These are phyloP conservation scores for Coenonympha glycerion DNA, from an alignment of 2,888 invertebrate species.

Conservation along the genomic window DNA sequence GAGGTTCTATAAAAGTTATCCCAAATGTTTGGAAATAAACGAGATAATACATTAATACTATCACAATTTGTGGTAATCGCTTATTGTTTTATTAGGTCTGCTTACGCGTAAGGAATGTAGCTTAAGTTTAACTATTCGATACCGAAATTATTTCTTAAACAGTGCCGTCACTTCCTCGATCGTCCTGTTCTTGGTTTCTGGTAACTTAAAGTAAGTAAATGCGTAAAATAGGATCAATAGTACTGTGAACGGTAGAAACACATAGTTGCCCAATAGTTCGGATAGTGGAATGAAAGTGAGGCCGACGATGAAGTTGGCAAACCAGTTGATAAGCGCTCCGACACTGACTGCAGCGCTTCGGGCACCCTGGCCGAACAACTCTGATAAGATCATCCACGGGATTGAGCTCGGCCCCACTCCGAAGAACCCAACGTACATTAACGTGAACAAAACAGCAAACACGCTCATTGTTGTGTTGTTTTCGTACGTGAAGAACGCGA, in stretches of 20 bases:
- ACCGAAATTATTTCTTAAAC: slow-evolving; percentile 54
- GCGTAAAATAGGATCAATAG: slow-evolving; percentile 63
- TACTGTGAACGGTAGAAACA: slow-evolving; percentile 66
- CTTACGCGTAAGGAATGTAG: slow-evolving; percentile 48
- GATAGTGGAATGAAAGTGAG: slow-evolving; percentile 62
- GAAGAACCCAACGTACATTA: slow-evolving; percentile 69
- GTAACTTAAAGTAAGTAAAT: slow-evolving; percentile 66
- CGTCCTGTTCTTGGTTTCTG: slow-evolving; percentile 70
- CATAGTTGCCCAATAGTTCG: slow-evolving; percentile 53
- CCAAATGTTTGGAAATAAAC: slow-evolving; percentile 22
- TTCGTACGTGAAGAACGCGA: slow-evolving; percentile 64
- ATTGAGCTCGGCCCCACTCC: slow-evolving; percentile 72
- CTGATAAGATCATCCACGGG: slow-evolving; percentile 73
- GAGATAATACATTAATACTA: slow-evolving; percentile 37
- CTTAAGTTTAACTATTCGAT: slow-evolving; percentile 31
- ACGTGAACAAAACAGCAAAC: slow-evolving; percentile 67
- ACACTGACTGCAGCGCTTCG: slow-evolving; percentile 69
- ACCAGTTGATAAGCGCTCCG: slow-evolving; percentile 70
- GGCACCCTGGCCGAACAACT: slow-evolving; percentile 68
- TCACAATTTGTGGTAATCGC: slow-evolving; percentile 49
- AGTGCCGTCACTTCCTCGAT: slow-evolving; percentile 71
- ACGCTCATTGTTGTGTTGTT: slow-evolving; percentile 62
- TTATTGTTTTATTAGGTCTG: slow-evolving; percentile 44
- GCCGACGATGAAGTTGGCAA: slow-evolving; percentile 72
- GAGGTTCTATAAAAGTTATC: slow-evolving; percentile 23